Evolutionary conservation across 2,888 invertebrate species (phyloP).

Genomic region (Bombylius discolor): DNA sequence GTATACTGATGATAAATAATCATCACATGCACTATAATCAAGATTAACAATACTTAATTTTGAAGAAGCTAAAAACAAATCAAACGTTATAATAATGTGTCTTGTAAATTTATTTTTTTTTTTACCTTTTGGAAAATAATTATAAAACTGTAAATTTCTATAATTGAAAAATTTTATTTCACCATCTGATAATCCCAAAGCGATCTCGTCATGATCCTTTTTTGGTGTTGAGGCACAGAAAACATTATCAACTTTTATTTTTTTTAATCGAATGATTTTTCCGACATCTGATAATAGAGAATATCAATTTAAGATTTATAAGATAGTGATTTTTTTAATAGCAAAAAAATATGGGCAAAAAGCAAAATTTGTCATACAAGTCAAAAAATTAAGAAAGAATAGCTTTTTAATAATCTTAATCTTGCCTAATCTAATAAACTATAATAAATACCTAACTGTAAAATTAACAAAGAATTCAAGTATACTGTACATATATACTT

Average conservation of each 20-base stretch:
- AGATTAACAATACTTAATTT: constrained; percentile 27
- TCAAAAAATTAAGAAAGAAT: too few relatives aligned
- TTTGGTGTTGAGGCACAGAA: constrained; percentile 31
- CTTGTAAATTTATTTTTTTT: not conserved
- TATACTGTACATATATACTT: too few relatives aligned
- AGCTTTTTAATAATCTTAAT: too few relatives aligned
- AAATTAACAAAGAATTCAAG: too few relatives aligned
- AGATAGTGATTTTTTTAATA: too few relatives aligned
- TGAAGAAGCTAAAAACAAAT: constrained; percentile 19
- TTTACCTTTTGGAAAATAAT: constrained; percentile 25
- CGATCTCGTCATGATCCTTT: constrained; percentile 27
- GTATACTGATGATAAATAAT: constrained; percentile 30
- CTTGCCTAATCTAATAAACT: too few relatives aligned
- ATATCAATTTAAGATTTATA: too few relatives aligned
- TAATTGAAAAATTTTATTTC: constrained; percentile 28
- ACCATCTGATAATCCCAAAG: constrained; percentile 30
- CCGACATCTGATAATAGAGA: too few relatives aligned
- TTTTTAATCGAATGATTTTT: constrained; percentile 28
- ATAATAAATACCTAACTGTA: too few relatives aligned
- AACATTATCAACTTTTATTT: constrained; percentile 28
- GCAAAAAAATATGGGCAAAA: too few relatives aligned
- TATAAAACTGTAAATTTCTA: constrained; percentile 21
- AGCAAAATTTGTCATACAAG: too few relatives aligned
- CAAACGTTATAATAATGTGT: not conserved
- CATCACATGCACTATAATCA: constrained; percentile 33